These are phyloP conservation scores for Ictalurus punctatus DNA, from an alignment of 2,113 vertebrate species.

Conservation along the genomic window DNA sequence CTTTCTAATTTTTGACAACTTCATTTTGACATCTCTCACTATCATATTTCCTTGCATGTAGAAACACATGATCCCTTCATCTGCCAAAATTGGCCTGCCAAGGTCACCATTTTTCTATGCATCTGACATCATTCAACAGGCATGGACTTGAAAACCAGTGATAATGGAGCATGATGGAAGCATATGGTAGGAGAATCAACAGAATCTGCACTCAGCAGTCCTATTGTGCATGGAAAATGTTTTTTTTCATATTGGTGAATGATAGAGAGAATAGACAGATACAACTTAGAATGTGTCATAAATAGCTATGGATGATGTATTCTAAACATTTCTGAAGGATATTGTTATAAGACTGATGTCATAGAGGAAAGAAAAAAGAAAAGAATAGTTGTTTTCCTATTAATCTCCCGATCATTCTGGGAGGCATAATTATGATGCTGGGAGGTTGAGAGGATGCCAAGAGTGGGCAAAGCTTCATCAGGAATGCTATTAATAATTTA, in stretches of 20 bases:
- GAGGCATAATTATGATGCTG: neutral
- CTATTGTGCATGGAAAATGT: constrained; percentile 26
- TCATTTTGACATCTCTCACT: neutral
- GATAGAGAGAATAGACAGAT: constrained; percentile 1
- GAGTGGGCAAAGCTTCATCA: neutral
- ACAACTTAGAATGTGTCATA: constrained; percentile 5
- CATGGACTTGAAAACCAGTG: constrained; percentile 23
- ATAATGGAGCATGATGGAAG: constrained; percentile 8
- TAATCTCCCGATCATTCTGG: neutral
- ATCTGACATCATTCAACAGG: constrained; percentile 34
- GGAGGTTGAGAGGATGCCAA: neutral
- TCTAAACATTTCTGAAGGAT: neutral
- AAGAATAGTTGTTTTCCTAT: neutral
- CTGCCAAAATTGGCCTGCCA: constrained; percentile 14
- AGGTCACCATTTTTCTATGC: constrained; percentile 20
- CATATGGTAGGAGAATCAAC: neutral
- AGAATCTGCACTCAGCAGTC: neutral
- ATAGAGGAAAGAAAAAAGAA: neutral
- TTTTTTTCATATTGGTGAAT: constrained; percentile 20
- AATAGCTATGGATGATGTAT: neutral
- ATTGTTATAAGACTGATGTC: neutral
- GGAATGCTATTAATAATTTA: neutral
- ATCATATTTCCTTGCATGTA: constrained; percentile 6
- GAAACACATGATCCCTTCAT: constrained; percentile 7
- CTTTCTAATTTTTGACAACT: neutral